A percentile compares a stretch with the other conserved stretches of the same genome.
These are phyloP conservation scores for fruit fly (Drosophila melanogaster) DNA, from an alignment of 1,140 invertebrate species.

Conservation along the genomic window DNA sequence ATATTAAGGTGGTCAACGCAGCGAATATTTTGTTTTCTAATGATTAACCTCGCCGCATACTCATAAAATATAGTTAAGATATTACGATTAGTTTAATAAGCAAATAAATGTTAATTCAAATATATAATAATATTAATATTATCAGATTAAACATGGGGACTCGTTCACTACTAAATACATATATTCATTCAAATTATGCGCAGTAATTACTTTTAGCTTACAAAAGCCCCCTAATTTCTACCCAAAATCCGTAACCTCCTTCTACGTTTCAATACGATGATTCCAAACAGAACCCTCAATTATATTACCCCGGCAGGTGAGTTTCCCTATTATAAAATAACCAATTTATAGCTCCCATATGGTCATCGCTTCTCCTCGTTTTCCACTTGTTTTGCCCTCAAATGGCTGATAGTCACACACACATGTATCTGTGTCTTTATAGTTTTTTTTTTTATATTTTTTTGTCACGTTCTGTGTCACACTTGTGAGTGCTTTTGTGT, in stretches of 20 bases:
- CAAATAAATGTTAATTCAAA: background rate
- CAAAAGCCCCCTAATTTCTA: background rate
- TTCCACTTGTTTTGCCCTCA: conserved; percentile 54
- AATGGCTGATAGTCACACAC: conserved; percentile 32
- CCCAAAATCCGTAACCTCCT: conserved; percentile 6
- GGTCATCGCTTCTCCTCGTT: conserved; percentile 42
- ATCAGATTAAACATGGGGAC: background rate
- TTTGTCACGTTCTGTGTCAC: conserved; percentile 53
- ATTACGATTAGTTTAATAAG: background rate
- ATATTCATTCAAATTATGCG: background rate
- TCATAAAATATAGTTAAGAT: too few relatives aligned
- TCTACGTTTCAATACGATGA: background rate
- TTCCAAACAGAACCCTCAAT: background rate
- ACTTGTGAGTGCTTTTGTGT: conserved; percentile 51
- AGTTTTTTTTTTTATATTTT: conserved; percentile 26
- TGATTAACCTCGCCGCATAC: background rate
- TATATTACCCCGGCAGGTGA: conserved; percentile 16
- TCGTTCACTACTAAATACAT: background rate
- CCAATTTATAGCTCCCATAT: conserved; percentile 32
- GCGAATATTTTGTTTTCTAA: background rate
- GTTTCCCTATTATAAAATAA: conserved; percentile 28
- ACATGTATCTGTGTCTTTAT: conserved; percentile 32
- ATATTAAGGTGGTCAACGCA: background rate
- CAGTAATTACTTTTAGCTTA: background rate
- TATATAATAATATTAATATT: background rate